Percentiles rank a stretch among this genome's conserved stretches.
Evolutionary conservation across 1,140 invertebrate species (phyloP).

Genomic region (Coptotermes formosanus): DNA sequence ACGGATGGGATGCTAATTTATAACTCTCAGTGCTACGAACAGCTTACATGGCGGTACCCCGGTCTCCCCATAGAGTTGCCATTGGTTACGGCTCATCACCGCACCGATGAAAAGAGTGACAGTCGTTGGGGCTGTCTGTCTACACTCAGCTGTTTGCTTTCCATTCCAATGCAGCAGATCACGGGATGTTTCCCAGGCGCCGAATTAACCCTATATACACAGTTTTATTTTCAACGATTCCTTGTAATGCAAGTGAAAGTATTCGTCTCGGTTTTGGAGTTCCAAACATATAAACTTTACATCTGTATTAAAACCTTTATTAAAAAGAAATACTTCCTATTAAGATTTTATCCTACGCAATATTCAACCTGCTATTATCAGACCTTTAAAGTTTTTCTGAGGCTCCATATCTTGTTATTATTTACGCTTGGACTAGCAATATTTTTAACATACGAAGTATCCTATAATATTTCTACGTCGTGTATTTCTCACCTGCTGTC

Average conservation of each 20-base stretch:
- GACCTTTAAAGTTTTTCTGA: no score
- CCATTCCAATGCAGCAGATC: neutral
- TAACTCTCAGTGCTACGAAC: neutral
- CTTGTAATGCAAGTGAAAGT: neutral
- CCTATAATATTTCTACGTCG: neutral
- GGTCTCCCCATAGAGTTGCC: conserved; percentile 48
- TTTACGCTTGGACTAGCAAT: neutral
- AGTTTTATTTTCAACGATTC: neutral
- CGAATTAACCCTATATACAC: neutral
- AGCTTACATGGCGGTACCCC: conserved; percentile 47
- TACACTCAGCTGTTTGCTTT: conserved; percentile 8
- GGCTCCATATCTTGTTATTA: no score
- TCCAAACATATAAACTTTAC: no score
- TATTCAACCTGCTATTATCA: no score
- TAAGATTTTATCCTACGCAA: no score
- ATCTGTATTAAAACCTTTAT: no score
- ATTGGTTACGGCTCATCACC: conserved; percentile 50
- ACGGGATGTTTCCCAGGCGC: neutral
- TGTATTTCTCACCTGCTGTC: neutral
- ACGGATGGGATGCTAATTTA: neutral
- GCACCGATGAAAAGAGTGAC: neutral
- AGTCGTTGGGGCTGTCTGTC: neutral
- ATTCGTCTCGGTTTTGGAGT: no score
- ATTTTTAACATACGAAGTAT: neutral
- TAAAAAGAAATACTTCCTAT: no score